Conservation (phyloP, 2,797 vertebrate species). For the Crocodylus rhombifer region DNA sequence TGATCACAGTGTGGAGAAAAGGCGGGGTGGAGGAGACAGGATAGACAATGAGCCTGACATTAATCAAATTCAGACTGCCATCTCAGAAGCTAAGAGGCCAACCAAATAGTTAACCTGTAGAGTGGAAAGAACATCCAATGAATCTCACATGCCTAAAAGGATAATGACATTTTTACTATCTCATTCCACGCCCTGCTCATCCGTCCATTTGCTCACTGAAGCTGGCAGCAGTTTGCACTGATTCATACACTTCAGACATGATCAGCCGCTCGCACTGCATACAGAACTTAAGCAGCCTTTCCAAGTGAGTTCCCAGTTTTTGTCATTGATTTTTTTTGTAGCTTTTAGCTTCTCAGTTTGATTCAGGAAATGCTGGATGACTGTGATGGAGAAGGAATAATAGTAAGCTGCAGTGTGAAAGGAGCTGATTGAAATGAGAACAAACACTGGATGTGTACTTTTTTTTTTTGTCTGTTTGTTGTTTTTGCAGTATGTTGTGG, state of each 20-base stretch:
- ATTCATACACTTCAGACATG: constrained; percentile 78
- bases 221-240: constrained; percentile 58
- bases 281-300: constrained; percentile 81
- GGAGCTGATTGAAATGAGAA: background rate
- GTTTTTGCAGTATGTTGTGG: background rate
- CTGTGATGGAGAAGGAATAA: background rate
- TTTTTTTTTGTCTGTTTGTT: background rate
- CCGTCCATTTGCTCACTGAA: constrained; percentile 63
- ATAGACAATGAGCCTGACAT: constrained; percentile 71
- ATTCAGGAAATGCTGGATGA: background rate
- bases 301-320: constrained; percentile 82
- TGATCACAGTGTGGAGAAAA: constrained; percentile 67
- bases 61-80: constrained; percentile 67
- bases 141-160: constrained; percentile 65
- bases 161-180: constrained; percentile 76
- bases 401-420: background rate
- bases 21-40: constrained; percentile 69
- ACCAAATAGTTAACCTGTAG: constrained; percentile 79
- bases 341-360: constrained; percentile 1
- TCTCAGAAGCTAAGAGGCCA: constrained; percentile 55
- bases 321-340: background rate
- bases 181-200: constrained; percentile 74
- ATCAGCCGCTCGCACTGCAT: constrained; percentile 81
- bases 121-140: constrained; percentile 76
- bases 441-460: accelerated